Evolutionary conservation across 2,797 vertebrate species (phyloP).

Genomic region (Xenopus petersii): DNA sequence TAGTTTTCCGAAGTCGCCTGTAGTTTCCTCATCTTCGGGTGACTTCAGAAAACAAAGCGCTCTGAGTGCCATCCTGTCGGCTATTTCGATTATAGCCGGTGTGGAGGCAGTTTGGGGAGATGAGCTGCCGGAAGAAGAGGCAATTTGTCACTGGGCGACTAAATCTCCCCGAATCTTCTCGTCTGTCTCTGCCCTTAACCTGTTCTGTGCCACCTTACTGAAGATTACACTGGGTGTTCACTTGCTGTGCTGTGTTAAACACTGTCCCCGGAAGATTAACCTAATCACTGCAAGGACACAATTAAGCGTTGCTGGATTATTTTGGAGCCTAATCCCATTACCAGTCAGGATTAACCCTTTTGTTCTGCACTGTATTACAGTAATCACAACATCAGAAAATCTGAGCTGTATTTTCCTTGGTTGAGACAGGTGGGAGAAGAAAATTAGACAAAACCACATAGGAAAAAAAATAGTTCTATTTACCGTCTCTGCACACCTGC

Average conservation of each 20-base stretch:
- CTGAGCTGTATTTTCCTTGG: not conserved
- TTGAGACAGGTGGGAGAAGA: not conserved
- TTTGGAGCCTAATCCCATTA: slow-evolving; percentile 5
- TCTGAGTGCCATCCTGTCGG: too few species aligned
- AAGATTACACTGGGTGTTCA: too few species aligned
- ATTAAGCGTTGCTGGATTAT: not conserved
- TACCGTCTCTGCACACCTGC: slow-evolving; percentile 35
- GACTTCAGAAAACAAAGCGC: too few species aligned
- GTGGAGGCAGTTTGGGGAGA: too few species aligned
- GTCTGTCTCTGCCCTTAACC: too few species aligned
- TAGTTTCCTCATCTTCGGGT: too few species aligned
- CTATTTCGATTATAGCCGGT: too few species aligned
- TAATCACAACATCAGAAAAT: not conserved
- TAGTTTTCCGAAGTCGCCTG: too few species aligned
- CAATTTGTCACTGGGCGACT: too few species aligned
- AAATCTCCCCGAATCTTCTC: too few species aligned
- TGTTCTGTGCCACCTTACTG: too few species aligned
- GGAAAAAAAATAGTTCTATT: slow-evolving; percentile 14
- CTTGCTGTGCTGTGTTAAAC: not conserved
- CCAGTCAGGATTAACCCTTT: not conserved
- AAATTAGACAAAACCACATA: slow-evolving; percentile 5
- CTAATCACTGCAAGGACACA: not conserved
- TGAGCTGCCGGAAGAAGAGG: too few species aligned
- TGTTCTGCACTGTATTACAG: not conserved
- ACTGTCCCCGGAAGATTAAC: not conserved